Evolutionary conservation across 2,113 vertebrate species (phyloP).

Genomic region (Eretmochelys imbricata): DNA sequence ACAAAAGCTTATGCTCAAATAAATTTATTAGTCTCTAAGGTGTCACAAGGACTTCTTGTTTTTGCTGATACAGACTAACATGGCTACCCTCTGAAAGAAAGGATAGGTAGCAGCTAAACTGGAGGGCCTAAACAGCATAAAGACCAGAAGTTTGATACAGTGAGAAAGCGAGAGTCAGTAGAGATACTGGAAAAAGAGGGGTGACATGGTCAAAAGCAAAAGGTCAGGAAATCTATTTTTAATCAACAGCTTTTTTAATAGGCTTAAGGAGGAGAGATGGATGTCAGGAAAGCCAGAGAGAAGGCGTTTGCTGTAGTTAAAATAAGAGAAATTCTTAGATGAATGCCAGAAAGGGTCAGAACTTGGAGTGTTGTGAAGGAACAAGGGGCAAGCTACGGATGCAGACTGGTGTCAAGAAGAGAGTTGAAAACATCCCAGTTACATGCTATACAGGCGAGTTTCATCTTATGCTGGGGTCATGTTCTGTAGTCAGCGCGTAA

Average conservation of each 20-base stretch:
- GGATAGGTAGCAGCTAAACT: background rate
- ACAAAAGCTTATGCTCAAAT: too few relatives aligned
- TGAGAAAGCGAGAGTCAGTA: background rate
- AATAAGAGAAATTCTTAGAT: background rate
- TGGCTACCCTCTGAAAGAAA: background rate
- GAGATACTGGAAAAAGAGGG: background rate
- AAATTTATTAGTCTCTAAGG: too few relatives aligned
- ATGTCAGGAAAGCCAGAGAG: background rate
- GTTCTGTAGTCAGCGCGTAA: too few relatives aligned
- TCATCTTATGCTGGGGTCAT: too few relatives aligned
- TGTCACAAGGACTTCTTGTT: too few relatives aligned
- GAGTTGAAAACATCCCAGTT: background rate
- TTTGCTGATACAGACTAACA: too few relatives aligned
- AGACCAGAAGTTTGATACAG: background rate
- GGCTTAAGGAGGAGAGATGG: background rate
- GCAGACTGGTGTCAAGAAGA: background rate
- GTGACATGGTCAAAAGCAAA: background rate
- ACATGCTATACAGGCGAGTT: background rate
- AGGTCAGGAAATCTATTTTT: background rate
- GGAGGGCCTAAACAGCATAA: background rate
- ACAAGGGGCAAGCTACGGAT: slow-evolving; percentile 34
- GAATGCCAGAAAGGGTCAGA: background rate
- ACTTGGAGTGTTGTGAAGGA: slow-evolving; percentile 1
- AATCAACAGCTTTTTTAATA: background rate
- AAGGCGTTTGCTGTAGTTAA: background rate